Evolutionary conservation across 2,797 vertebrate species (phyloP), one percentile per base, ranked within the genome.

Genomic region (Pantherophis vulpinus): DNA sequence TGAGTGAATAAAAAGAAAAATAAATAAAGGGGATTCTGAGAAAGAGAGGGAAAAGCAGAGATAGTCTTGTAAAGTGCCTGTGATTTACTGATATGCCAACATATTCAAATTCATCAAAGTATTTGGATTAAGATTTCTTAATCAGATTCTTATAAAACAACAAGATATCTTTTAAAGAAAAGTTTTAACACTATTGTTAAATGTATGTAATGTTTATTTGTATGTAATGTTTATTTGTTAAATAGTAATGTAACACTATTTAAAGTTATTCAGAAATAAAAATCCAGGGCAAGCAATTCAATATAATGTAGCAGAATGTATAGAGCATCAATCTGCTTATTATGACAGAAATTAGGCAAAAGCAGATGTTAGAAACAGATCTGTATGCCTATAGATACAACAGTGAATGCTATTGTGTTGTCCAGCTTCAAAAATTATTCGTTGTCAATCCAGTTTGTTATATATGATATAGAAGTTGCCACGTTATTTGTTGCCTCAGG

Each of bases 161-260:
- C 8, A 86, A 93, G 90, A 56, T 51, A 93, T 90, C 4, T 0
- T 6, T 0, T 42, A 94, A 91, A 93, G 83, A 90, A 27, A 90
- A 70, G 90, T 94, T 97, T 96, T 88, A 90, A 88, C 37, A 94
- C 1, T 47, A 47, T 47, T 47, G 47, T 47, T 47, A 47, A 47
- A 47, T 47, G 47, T 47, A 47, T 47, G 47, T 47, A 47, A 47
- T 47, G 47, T 47, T 47, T 47, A 47, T 47, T 47, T 47, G 47
- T 47, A 47, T 47, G 47, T 47, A 47, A 47, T 47, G 47, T 47
- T 47, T 47, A 47, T 47, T 47, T 47, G 47, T 47, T 47, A 47
- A 47, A 47, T 79, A 94, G 91, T 92, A 93, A 87, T 2, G 89
- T 96, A 90, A 90, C 94, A 7, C 13, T 86, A 63, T n/a, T 18